A percentile compares a stretch with the other conserved stretches of the same genome.
phyloP scores from a whole-genome alignment of 2,797 vertebrate species.

The Macropus fuliginosus region DNA sequence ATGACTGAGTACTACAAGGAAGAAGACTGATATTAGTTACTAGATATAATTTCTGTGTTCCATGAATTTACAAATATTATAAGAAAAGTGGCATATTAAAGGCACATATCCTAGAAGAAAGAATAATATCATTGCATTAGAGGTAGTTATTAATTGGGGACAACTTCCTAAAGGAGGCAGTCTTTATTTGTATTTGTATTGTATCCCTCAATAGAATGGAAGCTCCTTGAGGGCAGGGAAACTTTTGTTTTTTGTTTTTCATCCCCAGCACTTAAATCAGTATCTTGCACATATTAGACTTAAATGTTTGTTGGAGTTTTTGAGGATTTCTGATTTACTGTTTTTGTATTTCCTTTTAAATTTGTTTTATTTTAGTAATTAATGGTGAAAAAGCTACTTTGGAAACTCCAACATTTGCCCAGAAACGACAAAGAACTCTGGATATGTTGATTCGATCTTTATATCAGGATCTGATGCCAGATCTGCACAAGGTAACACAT shows the following conservation, averaged over 20 bases:
- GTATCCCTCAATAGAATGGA: neutral
- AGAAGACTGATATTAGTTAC: neutral
- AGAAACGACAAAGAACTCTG: slow-evolving; percentile 97
- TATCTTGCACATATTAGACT: neutral
- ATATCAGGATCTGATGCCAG: slow-evolving; percentile 97
- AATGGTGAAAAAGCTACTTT: slow-evolving; percentile 99
- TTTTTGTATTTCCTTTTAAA: slow-evolving; percentile 41
- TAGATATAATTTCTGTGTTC: neutral
- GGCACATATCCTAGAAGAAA: neutral
- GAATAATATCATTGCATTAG: neutral
- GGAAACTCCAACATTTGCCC: slow-evolving; percentile 98
- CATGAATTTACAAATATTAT: neutral
- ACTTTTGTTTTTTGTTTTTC: neutral
- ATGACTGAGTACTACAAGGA: neutral
- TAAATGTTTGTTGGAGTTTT: neutral
- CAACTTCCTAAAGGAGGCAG: neutral
- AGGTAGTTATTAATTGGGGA: neutral
- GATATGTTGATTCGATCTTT: slow-evolving; percentile 99
- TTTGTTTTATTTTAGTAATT: slow-evolving; percentile 90
- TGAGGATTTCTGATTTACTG: neutral
- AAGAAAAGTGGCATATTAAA: slow-evolving; percentile 1
- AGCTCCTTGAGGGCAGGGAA: neutral
- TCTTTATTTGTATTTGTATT: neutral
- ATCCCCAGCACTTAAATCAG: neutral
- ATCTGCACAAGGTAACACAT: slow-evolving; percentile 94